These are phyloP conservation scores for Molorchus minor DNA, from an alignment of 2,888 invertebrate species.

Conservation along the genomic window DNA sequence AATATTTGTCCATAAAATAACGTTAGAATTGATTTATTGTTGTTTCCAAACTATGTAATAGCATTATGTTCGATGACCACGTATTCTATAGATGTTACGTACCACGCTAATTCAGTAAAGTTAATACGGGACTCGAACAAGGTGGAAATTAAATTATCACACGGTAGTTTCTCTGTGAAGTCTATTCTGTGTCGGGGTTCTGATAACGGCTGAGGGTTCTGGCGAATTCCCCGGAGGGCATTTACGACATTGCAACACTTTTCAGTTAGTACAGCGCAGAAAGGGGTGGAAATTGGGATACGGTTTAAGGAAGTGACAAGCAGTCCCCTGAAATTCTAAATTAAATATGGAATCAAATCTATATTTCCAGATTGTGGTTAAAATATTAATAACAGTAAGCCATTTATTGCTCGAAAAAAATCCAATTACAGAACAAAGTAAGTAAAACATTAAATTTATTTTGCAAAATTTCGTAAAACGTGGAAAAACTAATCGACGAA, in stretches of 20 bases:
- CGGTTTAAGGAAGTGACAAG: too few relatives aligned
- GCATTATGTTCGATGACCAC: conserved; percentile 40
- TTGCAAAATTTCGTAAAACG: too few relatives aligned
- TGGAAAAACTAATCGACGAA: too few relatives aligned
- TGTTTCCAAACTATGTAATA: conserved; percentile 21
- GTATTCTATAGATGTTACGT: conserved; percentile 45
- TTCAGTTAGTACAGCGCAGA: background rate
- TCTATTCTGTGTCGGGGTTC: conserved; percentile 12
- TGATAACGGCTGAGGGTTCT: conserved; percentile 19
- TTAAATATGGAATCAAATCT: too few relatives aligned
- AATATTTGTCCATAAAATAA: conserved; percentile 16
- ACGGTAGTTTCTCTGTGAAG: conserved; percentile 21
- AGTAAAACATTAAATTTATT: too few relatives aligned
- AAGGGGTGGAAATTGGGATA: background rate
- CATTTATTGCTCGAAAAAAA: too few relatives aligned
- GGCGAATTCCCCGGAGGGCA: conserved; percentile 11
- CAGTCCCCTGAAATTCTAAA: too few relatives aligned
- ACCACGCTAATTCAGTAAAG: conserved; percentile 58
- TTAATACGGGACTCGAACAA: conserved; percentile 56
- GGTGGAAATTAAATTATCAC: conserved; percentile 56
- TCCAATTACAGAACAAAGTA: too few relatives aligned
- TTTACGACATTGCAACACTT: conserved; percentile 15
- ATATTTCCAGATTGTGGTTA: too few relatives aligned
- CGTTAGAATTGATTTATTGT: conserved; percentile 19
- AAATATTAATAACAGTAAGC: too few relatives aligned